Evolutionary conservation across 2,888 invertebrate genomes (phyloP), one percentile per base, ranked within the genome.

Genomic region (Cynaeus angustus): DNA sequence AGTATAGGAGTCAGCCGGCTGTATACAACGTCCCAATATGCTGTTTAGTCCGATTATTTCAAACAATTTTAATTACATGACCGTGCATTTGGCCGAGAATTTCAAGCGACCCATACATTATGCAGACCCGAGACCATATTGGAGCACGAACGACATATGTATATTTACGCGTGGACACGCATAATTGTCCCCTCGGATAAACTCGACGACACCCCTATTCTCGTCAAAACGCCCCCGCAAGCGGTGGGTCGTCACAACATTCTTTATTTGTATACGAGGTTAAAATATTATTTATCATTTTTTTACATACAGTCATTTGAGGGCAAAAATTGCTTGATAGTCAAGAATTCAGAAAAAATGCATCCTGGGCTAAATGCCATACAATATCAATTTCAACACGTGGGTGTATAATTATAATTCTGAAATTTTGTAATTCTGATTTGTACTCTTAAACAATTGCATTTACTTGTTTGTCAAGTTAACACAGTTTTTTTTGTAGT

Each of bases 11-110:
- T 46, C 45, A 68, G 30, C 53, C 66, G 58, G 61, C 55, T 55
- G 38, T 37, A 30, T 38, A 69, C 59, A 66, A 45, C 16, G 41
- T 70, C 61, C 65, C 71, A 71, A 71, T 67, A 68, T 68, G 71
- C 59, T 43, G 48, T 68, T 68, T 65, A 52, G 56, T 14, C 62
- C 61, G 65, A 67, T 71, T 71, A 68, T 55, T 68, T 68, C 59
- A 65, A 74, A 74, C 76, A 75, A 72, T 77, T 77, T 77, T 77
- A 77, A 77, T 77, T 77, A 76, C 72, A 74, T 70, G 72, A 71
- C 72, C 73, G 72, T 66, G 70, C 68, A 71, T 66, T 59, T 56
- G 58, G 52, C 46, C 38, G 58, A 66, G 58, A 64, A 68, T 74
- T 73, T 69, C 70, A 68, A 71, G 68, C 68, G 45, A 50, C 64